Evolutionary conservation across 1,140 invertebrate genomes (phyloP).

Genomic region (Drosophila eugracilis): DNA sequence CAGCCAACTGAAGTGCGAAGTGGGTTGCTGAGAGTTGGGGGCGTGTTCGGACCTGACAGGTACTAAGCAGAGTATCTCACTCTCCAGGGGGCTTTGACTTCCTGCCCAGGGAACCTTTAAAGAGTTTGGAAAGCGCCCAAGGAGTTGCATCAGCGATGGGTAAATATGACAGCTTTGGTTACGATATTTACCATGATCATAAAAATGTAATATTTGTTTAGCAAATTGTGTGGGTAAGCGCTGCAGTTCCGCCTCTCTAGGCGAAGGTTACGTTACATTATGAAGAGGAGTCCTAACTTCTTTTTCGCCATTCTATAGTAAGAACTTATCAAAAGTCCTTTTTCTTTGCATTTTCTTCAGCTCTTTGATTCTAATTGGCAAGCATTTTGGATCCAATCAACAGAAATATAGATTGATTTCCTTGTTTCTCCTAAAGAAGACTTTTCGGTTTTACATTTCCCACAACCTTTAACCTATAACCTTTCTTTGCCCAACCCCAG

Average conservation of each 20-base stretch:
- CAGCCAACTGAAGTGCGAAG: slow-evolving; percentile 70
- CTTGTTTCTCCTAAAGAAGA: background rate
- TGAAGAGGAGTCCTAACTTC: background rate
- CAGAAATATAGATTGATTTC: background rate
- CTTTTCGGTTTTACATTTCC: background rate
- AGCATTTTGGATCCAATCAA: no score
- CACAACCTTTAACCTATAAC: slow-evolving; percentile 19
- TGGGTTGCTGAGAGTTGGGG: slow-evolving; percentile 52
- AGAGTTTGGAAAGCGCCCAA: slow-evolving; percentile 7
- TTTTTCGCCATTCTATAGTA: no score
- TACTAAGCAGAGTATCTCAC: slow-evolving; percentile 41
- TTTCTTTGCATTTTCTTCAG: background rate
- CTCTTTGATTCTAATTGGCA: no score
- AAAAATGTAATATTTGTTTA: background rate
- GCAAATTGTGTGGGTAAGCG: background rate
- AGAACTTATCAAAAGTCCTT: background rate
- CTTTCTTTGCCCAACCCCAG: slow-evolving; percentile 13
- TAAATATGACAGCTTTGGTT: slow-evolving; percentile 33
- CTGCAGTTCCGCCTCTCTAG: background rate
- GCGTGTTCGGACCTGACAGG: slow-evolving; percentile 29
- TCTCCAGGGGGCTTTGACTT: slow-evolving; percentile 62
- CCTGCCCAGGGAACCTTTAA: slow-evolving; percentile 25
- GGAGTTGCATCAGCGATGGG: slow-evolving; percentile 52
- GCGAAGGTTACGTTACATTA: background rate
- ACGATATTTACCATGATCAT: background rate